Evolutionary conservation across 2,888 invertebrate genomes (phyloP).

Genomic region (Chydorus sphaericus): DNA sequence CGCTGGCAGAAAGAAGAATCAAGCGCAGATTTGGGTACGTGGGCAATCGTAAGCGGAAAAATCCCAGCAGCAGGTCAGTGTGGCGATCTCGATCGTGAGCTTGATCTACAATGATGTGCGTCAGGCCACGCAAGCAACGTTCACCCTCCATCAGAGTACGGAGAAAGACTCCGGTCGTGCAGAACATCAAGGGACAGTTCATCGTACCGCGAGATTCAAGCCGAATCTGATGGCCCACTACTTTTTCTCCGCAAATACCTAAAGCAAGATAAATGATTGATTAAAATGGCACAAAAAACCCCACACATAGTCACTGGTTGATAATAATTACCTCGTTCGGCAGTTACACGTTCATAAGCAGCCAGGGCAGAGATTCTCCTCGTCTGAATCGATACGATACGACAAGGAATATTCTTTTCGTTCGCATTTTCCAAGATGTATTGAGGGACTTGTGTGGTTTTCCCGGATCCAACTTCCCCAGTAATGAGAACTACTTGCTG

Average conservation of each 20-base stretch:
- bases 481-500: constrained; percentile 27
- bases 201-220: constrained; percentile 61
- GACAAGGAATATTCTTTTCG: constrained; percentile 44
- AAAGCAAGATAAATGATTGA: background rate
- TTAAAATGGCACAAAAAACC: background rate
- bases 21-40: constrained; percentile 57
- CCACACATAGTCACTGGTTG: no score
- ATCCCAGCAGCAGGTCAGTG: constrained; percentile 81
- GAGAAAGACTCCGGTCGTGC: constrained; percentile 77
- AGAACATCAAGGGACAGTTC: constrained; percentile 69
- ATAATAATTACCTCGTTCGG: constrained; percentile 46
- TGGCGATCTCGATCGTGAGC: constrained; percentile 88
- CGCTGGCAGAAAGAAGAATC: constrained; percentile 87
- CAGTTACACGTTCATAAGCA: constrained; percentile 70
- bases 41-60: constrained; percentile 56
- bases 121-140: constrained; percentile 33
- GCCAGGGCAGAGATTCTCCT: constrained; percentile 51
- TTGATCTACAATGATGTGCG: constrained; percentile 84
- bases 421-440: constrained; percentile 65
- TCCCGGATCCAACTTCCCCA: constrained; percentile 78
- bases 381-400: constrained; percentile 88
- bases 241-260: constrained; percentile 29
- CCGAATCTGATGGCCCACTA: constrained; percentile 78
- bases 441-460: constrained; percentile 90
- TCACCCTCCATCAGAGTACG: constrained; percentile 43